Evolutionary conservation across 2,113 vertebrate genomes (phyloP).

Genomic region (Erinaceus europaeus): DNA sequence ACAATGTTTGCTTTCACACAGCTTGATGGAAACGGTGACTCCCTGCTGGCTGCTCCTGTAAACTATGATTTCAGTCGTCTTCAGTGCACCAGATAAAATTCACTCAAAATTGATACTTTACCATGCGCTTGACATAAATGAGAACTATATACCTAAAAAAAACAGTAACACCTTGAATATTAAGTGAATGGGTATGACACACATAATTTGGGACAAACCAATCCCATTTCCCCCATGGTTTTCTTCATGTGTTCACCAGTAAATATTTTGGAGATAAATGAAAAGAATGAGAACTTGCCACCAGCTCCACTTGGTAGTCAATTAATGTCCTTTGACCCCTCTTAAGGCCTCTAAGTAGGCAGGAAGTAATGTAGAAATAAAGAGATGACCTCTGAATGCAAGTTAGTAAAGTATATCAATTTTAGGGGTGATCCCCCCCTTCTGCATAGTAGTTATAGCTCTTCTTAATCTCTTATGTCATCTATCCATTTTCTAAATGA

Average conservation of each 20-base stretch:
- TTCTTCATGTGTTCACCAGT: neutral
- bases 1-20: slow-evolving; percentile 60
- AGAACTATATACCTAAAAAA: slow-evolving; percentile 53
- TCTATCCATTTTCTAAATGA: slow-evolving; percentile 29
- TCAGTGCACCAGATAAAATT: neutral
- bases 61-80: slow-evolving; percentile 45
- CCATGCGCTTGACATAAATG: slow-evolving; percentile 53
- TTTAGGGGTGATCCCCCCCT: neutral
- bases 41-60: slow-evolving; percentile 62
- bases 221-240: neutral
- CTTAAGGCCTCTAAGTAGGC: slow-evolving; percentile 16
- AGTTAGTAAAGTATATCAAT: neutral
- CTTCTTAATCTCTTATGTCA: neutral
- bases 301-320: slow-evolving; percentile 31
- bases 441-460: neutral
- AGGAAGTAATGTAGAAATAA: slow-evolving; percentile 58
- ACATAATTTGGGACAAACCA: neutral
- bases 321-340: slow-evolving; percentile 22
- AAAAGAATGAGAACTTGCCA: slow-evolving; percentile 34
- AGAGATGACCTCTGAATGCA: slow-evolving; percentile 20
- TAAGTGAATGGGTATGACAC: slow-evolving; percentile 22
- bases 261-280: slow-evolving; percentile 23
- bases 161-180: slow-evolving; percentile 46
- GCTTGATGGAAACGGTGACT: slow-evolving; percentile 18
- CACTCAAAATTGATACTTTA: slow-evolving; percentile 44